Conservation (phyloP, 2,888 invertebrate species). For the Chouioia cunea region DNA sequence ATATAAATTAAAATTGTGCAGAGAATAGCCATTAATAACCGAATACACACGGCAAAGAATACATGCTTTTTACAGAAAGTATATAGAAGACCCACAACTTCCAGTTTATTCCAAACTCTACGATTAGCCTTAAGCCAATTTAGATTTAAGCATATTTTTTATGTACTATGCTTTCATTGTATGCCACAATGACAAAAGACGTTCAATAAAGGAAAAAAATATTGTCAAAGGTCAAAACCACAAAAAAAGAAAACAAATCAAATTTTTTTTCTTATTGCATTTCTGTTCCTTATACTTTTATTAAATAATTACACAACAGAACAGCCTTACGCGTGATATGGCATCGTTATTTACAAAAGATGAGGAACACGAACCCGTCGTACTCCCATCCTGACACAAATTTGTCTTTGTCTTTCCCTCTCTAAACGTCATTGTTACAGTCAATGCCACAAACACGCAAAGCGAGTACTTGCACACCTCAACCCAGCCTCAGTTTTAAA, state of each 20-base stretch:
- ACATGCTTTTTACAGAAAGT: slow-evolving; percentile 44
- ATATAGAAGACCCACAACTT: slow-evolving; percentile 62
- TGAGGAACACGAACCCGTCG: slow-evolving; percentile 44
- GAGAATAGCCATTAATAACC: slow-evolving; percentile 31
- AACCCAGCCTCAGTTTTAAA: slow-evolving; percentile 30
- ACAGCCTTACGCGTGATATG: slow-evolving; percentile 33
- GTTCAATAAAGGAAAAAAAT: slow-evolving; percentile 52
- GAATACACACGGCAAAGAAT: slow-evolving; percentile 36
- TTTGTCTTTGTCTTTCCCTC: slow-evolving; percentile 7
- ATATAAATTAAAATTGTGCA: slow-evolving; percentile 19
- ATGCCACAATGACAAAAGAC: slow-evolving; percentile 59
- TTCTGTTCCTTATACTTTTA: slow-evolving; percentile 16
- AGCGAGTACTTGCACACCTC: slow-evolving; percentile 37
- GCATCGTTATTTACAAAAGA: slow-evolving; percentile 30
- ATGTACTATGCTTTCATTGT: slow-evolving; percentile 68
- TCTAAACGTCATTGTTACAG: background rate
- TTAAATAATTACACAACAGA: slow-evolving; percentile 45
- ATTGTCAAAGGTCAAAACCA: slow-evolving; percentile 41
- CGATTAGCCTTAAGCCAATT: slow-evolving; percentile 47
- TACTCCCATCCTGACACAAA: slow-evolving; percentile 16
- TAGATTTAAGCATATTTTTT: slow-evolving; percentile 67
- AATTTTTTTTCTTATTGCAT: slow-evolving; percentile 25
- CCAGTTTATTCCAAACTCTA: slow-evolving; percentile 53
- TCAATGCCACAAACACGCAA: slow-evolving; percentile 35
- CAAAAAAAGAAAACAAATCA: background rate